Percentiles rank a stretch among this genome's conserved stretches.
Evolutionary conservation across 2,888 invertebrate species (phyloP).

Genomic region (Folsomia candida): DNA sequence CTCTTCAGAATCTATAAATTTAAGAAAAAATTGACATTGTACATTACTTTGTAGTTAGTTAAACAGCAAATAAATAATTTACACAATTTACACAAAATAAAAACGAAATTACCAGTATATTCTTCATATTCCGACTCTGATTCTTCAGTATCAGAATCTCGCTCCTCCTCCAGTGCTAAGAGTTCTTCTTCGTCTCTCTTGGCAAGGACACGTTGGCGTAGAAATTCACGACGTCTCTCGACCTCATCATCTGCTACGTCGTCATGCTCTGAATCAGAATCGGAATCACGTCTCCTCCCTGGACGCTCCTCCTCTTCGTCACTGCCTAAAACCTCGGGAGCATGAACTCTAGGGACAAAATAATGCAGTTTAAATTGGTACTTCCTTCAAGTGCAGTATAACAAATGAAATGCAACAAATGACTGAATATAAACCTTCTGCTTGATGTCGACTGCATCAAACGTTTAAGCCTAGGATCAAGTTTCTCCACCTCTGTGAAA

Average conservation of each 20-base stretch:
- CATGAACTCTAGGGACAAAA: constrained; percentile 52
- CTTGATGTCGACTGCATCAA: constrained; percentile 57
- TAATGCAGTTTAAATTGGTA: not conserved
- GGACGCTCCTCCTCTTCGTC: constrained; percentile 56
- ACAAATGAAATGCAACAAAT: too few relatives aligned
- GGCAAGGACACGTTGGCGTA: constrained; percentile 66
- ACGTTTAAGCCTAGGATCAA: constrained; percentile 78
- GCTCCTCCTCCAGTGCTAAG: constrained; percentile 71
- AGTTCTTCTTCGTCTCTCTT: constrained; percentile 67
- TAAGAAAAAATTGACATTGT: not conserved
- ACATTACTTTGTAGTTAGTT: not conserved
- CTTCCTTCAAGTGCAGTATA: too few relatives aligned
- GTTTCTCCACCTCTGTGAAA: constrained; percentile 59
- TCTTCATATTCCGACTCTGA: constrained; percentile 73
- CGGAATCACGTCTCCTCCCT: constrained; percentile 53
- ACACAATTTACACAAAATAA: too few relatives aligned
- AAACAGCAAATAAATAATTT: not conserved
- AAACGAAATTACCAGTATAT: constrained; percentile 61
- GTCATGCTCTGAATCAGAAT: constrained; percentile 65
- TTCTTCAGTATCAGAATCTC: constrained; percentile 56
- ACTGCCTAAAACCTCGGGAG: constrained; percentile 65
- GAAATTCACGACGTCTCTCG: constrained; percentile 70
- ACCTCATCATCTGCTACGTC: constrained; percentile 82
- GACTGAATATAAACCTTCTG: too few relatives aligned
- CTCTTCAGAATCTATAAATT: constrained; percentile 68